Conservation (phyloP, 1,140 invertebrate genomes). For the Coenobita brevimanus region DNA sequence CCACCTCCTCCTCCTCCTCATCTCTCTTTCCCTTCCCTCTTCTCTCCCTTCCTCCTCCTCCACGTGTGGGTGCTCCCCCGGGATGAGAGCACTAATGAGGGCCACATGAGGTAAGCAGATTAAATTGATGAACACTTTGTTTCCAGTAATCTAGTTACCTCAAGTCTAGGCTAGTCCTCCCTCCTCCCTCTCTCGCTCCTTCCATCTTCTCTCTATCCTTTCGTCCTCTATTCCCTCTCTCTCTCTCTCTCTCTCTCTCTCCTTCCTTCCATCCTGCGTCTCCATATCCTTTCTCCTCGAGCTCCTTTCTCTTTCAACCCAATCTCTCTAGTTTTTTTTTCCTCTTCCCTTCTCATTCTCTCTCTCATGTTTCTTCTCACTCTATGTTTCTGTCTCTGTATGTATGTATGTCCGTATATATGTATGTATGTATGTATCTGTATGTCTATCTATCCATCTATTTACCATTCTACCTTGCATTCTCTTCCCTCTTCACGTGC, state of each 20-base stretch:
- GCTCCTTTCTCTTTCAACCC: background rate
- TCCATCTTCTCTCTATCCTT: background rate
- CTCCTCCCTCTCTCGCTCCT: background rate
- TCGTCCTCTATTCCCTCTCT: background rate
- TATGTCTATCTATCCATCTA: too few species aligned
- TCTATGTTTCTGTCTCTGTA: too few species aligned
- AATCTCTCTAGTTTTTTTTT: background rate
- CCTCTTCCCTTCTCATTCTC: too few species aligned
- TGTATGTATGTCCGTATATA: too few species aligned
- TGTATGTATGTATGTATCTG: too few species aligned
- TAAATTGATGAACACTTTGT: conserved; percentile 45
- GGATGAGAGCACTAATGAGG: conserved; percentile 30
- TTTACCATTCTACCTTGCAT: too few species aligned
- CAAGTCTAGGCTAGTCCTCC: too few species aligned
- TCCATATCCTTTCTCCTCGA: background rate
- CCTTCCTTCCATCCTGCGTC: too few species aligned
- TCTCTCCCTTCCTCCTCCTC: background rate
- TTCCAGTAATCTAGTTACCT: conserved; percentile 35
- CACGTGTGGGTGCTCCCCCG: background rate
- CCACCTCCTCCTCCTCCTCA: background rate
- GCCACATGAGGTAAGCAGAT: conserved; percentile 36
- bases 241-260: background rate
- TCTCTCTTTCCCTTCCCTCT: background rate
- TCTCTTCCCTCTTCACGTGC: too few species aligned
- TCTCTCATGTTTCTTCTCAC: too few species aligned